Evolutionary conservation across 2,888 invertebrate genomes (phyloP), one percentile per base, ranked within the genome.

Genomic region (Drosophila hamatofila): DNA sequence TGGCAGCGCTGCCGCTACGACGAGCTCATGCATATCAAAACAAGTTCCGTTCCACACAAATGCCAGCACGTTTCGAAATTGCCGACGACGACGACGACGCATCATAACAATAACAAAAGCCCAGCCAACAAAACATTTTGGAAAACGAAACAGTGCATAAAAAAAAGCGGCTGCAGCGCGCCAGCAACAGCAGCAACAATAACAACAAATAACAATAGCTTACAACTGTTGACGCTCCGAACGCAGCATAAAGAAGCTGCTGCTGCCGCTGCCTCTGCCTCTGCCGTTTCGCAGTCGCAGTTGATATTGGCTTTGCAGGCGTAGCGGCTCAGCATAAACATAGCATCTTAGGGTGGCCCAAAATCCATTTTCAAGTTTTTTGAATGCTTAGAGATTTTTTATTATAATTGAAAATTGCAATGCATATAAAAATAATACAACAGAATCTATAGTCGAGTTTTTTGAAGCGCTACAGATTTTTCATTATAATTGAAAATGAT

Each of bases 31-130:
- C 83, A 84, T 88, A 78, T 88, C 80, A 88, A 83, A 84, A 84
- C 83, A 84, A 84, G 83, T 84, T 84, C 83, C 83, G 88, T 84
- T 88, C 88, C 83, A 84, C 88, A 80, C 83, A 84, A 82, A 88
- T 84, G 83, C 83, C 88, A 84, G 80, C 83, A 88, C 83, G 83
- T 84, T 84, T 84, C 83, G 85, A 84, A 84, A 88, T 78, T 78
- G 72, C 87, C 49, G 49, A 49, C 27, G 30, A 30, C 72, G 60
- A 73, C 62, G 62, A 62, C 70, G 71, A 83, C 88, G 88, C 83
- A 83, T 85, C 88, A 84, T 82, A 84, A 88, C 83, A 84, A 84
- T 84, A 84, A 88, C 83, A 83, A 83, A 83, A 74, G 72, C 73
- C 80, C 64, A 69, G 76, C 68, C 72, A 72, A 81, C 78, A 70